phyloP scores from a whole-genome alignment of 2,113 vertebrate genomes.

The Xenopus borealis region DNA sequence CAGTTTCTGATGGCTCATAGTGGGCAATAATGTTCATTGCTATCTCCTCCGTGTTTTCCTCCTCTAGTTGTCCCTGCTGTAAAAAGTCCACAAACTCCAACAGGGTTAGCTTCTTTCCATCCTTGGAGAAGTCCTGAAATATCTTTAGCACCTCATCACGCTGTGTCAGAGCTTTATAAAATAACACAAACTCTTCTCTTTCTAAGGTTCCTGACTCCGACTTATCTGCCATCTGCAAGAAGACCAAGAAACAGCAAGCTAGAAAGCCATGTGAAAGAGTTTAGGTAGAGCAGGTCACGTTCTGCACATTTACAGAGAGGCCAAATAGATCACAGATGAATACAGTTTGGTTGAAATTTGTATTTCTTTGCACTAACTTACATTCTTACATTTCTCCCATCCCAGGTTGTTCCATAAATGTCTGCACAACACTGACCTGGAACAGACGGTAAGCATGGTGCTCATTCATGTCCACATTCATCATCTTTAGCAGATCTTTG shows the following conservation, averaged over 20 bases:
- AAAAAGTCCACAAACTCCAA: slow-evolving; percentile 87
- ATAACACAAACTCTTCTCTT: slow-evolving; percentile 85
- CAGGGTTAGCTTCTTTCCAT: slow-evolving; percentile 78
- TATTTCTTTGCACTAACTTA: too few species aligned
- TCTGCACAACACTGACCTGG: too few species aligned
- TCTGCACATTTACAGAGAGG: too few species aligned
- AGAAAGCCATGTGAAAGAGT: too few species aligned
- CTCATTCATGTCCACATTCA: slow-evolving; percentile 92
- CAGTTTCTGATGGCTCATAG: slow-evolving; percentile 83
- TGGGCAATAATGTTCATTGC: slow-evolving; percentile 77
- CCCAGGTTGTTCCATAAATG: too few species aligned
- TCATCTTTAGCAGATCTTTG: slow-evolving; percentile 82
- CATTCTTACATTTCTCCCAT: too few species aligned
- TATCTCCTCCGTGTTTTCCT: slow-evolving; percentile 59
- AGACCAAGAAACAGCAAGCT: background rate
- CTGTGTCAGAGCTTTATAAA: slow-evolving; percentile 89
- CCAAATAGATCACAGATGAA: too few species aligned
- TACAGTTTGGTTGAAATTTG: too few species aligned
- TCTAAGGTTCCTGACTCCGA: slow-evolving; percentile 77
- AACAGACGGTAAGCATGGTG: slow-evolving; percentile 66
- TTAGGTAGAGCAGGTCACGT: too few species aligned
- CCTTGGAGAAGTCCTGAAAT: slow-evolving; percentile 82
- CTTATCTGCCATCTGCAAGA: slow-evolving; percentile 78
- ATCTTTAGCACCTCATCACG: slow-evolving; percentile 80
- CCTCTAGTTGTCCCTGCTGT: slow-evolving; percentile 75